phyloP scores from a whole-genome alignment of 53 echinoderm and acorn worm genomes.

The Paelopatides confundens region DNA sequence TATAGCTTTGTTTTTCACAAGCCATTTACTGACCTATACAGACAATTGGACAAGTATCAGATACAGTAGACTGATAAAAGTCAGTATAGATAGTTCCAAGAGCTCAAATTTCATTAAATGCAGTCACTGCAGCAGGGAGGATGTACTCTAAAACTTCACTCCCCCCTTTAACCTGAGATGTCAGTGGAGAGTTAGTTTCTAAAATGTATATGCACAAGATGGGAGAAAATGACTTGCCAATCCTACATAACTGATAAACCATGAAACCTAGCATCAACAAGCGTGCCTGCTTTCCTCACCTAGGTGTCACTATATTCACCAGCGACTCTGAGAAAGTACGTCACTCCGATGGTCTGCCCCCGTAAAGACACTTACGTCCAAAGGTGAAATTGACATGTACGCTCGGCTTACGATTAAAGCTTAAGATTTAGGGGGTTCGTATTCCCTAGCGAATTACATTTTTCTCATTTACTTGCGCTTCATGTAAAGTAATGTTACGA shows the following conservation, averaged over 20 bases:
- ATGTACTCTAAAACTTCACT: no score
- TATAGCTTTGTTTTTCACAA: no score
- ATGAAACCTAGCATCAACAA: background rate
- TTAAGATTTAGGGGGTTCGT: background rate
- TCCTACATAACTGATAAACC: background rate
- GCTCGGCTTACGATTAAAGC: background rate
- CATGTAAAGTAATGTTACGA: constrained; percentile 8
- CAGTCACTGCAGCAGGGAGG: no score
- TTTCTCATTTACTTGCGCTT: background rate
- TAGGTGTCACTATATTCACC: background rate
- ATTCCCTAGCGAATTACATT: constrained; percentile 3
- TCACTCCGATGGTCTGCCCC: background rate
- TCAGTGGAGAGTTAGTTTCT: no score
- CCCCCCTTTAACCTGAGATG: no score
- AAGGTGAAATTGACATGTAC: background rate
- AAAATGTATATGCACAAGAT: no score
- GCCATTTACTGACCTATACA: no score
- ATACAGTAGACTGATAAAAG: no score
- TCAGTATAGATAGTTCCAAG: no score
- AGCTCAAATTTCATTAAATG: no score
- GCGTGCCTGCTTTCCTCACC: background rate
- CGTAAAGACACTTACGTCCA: background rate
- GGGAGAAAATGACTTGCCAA: background rate
- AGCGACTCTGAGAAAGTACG: background rate
- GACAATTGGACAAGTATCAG: no score